phyloP scores from a whole-genome alignment of 2,888 invertebrate species.

The Entomobrya multifasciata region DNA sequence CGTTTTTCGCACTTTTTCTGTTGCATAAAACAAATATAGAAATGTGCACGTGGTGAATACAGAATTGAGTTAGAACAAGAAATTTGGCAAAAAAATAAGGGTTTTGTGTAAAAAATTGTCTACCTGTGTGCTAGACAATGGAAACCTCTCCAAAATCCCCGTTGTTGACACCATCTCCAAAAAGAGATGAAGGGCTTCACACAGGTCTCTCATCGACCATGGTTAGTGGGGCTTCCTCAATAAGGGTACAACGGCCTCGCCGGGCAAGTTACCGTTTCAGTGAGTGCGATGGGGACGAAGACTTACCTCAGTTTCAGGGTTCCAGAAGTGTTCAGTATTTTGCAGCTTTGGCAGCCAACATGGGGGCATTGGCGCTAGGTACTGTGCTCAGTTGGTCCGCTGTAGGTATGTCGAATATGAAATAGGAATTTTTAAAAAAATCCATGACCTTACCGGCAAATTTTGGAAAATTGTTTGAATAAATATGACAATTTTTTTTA shows the following conservation, averaged over 20 bases:
- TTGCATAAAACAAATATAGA: no score
- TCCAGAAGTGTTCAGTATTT: slow-evolving; percentile 71
- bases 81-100: no score
- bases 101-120: no score
- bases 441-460: background rate
- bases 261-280: slow-evolving; percentile 64
- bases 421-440: background rate
- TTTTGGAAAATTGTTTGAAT: no score
- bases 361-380: slow-evolving; percentile 77
- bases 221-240: slow-evolving; percentile 9
- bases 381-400: slow-evolving; percentile 76
- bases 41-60: no score
- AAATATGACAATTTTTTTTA: background rate
- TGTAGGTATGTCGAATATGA: slow-evolving; percentile 52
- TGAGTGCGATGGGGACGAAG: slow-evolving; percentile 72
- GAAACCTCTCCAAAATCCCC: background rate
- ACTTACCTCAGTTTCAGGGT: slow-evolving; percentile 72
- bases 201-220: slow-evolving; percentile 33
- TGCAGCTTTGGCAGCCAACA: slow-evolving; percentile 76
- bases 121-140: background rate
- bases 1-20: no score
- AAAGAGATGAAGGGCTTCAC: slow-evolving; percentile 10
- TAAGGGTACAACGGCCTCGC: slow-evolving; percentile 43
- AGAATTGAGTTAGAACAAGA: no score
- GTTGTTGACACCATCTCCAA: slow-evolving; percentile 6